Conservation (phyloP, 2,888 invertebrate species). For the Podotricha telesiphe region DNA sequence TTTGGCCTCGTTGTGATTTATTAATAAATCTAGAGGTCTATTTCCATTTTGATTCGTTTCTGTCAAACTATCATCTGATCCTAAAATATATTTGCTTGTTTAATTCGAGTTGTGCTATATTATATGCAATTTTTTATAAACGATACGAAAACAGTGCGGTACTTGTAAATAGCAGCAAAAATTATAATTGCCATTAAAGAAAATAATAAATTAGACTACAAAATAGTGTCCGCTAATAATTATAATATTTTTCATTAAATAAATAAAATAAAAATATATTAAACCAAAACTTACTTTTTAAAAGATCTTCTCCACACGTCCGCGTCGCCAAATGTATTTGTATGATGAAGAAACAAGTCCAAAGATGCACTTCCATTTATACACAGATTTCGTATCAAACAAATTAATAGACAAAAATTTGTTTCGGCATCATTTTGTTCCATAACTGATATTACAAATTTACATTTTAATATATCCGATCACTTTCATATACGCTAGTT, state of each 20-base stretch:
- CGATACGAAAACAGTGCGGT: no score
- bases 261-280: no score
- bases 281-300: slow-evolving; percentile 61
- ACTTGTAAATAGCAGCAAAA: no score
- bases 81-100: slow-evolving; percentile 52
- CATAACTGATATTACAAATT: slow-evolving; percentile 56
- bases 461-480: slow-evolving; percentile 42
- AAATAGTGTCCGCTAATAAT: no score
- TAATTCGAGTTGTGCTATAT: not conserved
- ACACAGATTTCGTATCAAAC: slow-evolving; percentile 55
- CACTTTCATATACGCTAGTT: slow-evolving; percentile 23
- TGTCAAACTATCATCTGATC: slow-evolving; percentile 54
- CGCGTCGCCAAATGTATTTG: slow-evolving; percentile 57
- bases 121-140: no score
- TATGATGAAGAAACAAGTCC: slow-evolving; percentile 64
- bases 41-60: slow-evolving; percentile 48
- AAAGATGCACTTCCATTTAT: slow-evolving; percentile 80
- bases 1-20: slow-evolving; percentile 57
- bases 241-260: no score
- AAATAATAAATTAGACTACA: no score
- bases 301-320: slow-evolving; percentile 59
- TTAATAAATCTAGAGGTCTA: slow-evolving; percentile 61
- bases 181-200: no score
- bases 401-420: slow-evolving; percentile 60
- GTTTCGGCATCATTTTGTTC: slow-evolving; percentile 64